Evolutionary conservation across 2,113 vertebrate species (phyloP), one percentile per base, ranked within the genome.

Genomic region (Camelus dromedarius): DNA sequence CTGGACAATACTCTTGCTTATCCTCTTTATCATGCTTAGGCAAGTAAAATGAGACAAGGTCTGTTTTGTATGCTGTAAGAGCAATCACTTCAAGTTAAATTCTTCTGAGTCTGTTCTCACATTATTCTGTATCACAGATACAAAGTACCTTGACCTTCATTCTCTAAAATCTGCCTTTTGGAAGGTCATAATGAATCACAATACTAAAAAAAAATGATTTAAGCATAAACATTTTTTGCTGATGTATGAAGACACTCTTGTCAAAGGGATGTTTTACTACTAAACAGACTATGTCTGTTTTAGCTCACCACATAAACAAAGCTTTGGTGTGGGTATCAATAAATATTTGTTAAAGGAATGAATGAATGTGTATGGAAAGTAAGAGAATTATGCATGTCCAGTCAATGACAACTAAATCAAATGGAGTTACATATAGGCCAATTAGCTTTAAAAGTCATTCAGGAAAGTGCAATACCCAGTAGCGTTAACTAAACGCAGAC

Each of bases 101-200:
- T 96, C 77, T 96, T 97, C 75, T 56, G 72, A 81, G 67, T 93
- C 90, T 97, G 38, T 50, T 93, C 89, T 93, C 90, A 96, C 32
- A 64, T 92, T 72, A 90, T 87, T 97, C 89, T 96, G 60, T 94
- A 50, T 96, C 79, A 96, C 15, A 92, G 70, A 96, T 66, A 88
- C 66, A 93, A 91, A 96, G 85, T 72, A 83, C n/a, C 67, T 96
- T 89, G 86, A 96, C 75, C 83, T 86, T 89, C 16, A 56, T 84
- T 93, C 38, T 60, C 60, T 80, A 58, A 81, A 60, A 84, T 69
- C 30, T 93, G 77, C 60, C 87, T 77, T 89, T 52, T 87, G 54
- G 30, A 58, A 95, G n/a, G 19, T 60, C 84, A 48, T 52, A 91
- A 89, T 95, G 69, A 93, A 93, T 77, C 82, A 93, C 22, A 84